Evolutionary conservation across 2,113 vertebrate genomes (phyloP), one percentile per base, ranked within the genome.

Genomic region (Hemichromis elongatus): DNA sequence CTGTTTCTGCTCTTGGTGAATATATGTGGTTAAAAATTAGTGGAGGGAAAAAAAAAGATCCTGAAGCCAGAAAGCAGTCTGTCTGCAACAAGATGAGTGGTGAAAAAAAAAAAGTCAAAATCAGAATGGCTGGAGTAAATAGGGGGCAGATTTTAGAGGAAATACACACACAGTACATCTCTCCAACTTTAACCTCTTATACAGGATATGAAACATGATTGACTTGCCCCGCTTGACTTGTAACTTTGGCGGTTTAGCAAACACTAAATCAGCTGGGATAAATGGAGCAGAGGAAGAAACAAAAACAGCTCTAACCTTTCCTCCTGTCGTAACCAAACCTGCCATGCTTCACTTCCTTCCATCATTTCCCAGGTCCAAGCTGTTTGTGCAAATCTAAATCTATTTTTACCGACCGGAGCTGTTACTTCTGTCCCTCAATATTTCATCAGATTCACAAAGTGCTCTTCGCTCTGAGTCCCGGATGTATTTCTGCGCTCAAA

Each of bases 391-490:
- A 33, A 16, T 4, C 24, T 11, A 9, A n/a, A 75, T 88, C 82
- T 86, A 81, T 88, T 92, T 90, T 91, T 87, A 82, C 77, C 10
- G 2, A 52, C 28, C 7, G 5, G 19, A 83, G 75, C 68, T 66
- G 54, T 78, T 56, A 33, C 79, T 66, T 52, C 84, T 35, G 30
- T 68, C 54, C 61, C 59, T 88, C 77, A 87, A 86, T 89, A 86
- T 92, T 92, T 92, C 59, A 91, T 86, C 83, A 80, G 50, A 59
- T 61, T 79, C 83, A 13, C 52, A 59, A 73, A 78, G 77, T 81
- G 45, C 19, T 61, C 16, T 24, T 28, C 73, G 16, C 24, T 52
- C 28, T 14, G 24, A 73, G n/a, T 66, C 30, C 79, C 21, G 37
- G 14, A 26, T 82, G 33, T 87, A 82, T 73, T 88, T 90, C 83